phyloP scores from a whole-genome alignment of 2,113 vertebrate genomes.

The Eleginops maclovinus region DNA sequence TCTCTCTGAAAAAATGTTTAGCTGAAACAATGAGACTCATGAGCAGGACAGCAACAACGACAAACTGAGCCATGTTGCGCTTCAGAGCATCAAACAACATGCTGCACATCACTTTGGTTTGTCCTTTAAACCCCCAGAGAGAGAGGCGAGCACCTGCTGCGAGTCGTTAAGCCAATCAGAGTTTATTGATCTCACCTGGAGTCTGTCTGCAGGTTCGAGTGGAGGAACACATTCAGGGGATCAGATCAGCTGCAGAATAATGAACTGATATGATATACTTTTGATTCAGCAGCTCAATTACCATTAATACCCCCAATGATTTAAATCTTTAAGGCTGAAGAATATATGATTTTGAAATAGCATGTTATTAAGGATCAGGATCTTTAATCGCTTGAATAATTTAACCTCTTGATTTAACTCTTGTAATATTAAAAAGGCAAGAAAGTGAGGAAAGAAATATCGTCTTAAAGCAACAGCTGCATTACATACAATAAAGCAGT shows the following conservation, averaged over 20 bases:
- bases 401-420: background rate
- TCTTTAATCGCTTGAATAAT: background rate
- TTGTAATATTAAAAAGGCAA: background rate
- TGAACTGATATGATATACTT: background rate
- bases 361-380: background rate
- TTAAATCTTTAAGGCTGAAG: background rate
- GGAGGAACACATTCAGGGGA: background rate
- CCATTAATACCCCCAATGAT: no score
- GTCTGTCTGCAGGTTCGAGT: background rate
- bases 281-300: background rate
- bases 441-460: background rate
- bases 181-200: constrained; percentile 48
- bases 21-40: constrained; percentile 59
- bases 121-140: background rate
- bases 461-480: no score
- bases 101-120: background rate
- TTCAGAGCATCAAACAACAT: background rate
- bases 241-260: background rate
- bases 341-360: no score
- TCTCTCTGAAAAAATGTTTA: constrained; percentile 73
- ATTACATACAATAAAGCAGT: background rate
- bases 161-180: constrained; percentile 24
- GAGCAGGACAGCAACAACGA: constrained; percentile 62
- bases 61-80: background rate
- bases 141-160: background rate